Conservation (phyloP, 2,888 invertebrate species). For the Drosophila antonietae region DNA sequence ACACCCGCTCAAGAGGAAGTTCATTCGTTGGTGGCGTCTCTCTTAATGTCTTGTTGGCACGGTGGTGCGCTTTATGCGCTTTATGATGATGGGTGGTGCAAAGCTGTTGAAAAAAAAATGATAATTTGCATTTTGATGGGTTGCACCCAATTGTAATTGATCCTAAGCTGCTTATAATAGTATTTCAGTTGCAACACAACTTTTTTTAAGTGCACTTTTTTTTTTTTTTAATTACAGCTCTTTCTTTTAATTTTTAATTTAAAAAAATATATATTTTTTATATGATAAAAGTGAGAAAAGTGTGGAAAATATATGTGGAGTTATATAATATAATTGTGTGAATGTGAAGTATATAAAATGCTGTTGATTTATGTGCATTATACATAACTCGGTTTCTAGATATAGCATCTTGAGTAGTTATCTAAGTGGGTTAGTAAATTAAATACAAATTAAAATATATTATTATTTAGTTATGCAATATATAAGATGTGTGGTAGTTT, state of each 20-base stretch:
- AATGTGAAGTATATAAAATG: not conserved
- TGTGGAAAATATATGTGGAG: not conserved
- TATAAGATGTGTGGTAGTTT: not conserved
- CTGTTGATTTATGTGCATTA: not conserved
- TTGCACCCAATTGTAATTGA: constrained; percentile 56
- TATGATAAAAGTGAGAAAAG: not conserved
- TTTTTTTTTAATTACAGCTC: constrained; percentile 9
- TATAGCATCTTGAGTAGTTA: not conserved
- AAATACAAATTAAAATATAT: not conserved
- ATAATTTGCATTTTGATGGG: constrained; percentile 48
- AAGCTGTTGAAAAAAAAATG: constrained; percentile 29
- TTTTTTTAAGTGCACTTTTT: not conserved
- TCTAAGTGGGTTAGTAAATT: not conserved
- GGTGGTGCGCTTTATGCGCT: constrained; percentile 33
- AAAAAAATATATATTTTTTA: not conserved
- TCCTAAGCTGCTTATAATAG: constrained; percentile 33
- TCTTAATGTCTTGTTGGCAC: constrained; percentile 62
- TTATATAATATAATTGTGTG: constrained; percentile 1
- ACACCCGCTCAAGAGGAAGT: constrained; percentile 54
- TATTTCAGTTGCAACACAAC: constrained; percentile 9
- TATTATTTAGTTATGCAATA: too few relatives aligned
- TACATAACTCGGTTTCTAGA: not conserved
- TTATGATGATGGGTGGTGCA: constrained; percentile 31
- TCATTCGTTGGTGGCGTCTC: constrained; percentile 50
- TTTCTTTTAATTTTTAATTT: constrained; percentile 2